A percentile compares a stretch with the other conserved stretches of the same genome.
phyloP scores from a whole-genome alignment of 2,113 vertebrate genomes.

The Calyptomena viridis region DNA sequence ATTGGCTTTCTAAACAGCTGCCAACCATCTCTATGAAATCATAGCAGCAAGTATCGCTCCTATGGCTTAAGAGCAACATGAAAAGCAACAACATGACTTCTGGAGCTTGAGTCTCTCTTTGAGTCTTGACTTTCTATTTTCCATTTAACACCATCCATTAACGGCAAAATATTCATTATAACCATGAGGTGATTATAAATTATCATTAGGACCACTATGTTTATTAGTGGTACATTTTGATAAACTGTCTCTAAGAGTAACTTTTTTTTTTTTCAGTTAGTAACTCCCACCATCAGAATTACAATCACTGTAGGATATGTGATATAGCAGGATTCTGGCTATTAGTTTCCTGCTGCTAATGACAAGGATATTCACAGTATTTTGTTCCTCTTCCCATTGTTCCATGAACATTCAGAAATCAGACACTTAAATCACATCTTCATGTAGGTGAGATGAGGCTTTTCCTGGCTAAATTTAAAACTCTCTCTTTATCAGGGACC shows the following conservation, averaged over 20 bases:
- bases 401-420: background rate
- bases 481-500: background rate
- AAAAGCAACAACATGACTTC: background rate
- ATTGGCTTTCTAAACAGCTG: background rate
- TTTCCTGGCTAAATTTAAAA: background rate
- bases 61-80: background rate
- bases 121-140: background rate
- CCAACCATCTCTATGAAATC: background rate
- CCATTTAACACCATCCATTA: background rate
- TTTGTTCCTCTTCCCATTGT: background rate
- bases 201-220: background rate
- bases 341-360: background rate
- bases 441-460: background rate
- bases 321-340: background rate
- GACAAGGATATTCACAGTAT: background rate
- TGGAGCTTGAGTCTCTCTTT: background rate
- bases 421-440: background rate
- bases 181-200: background rate
- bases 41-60: background rate
- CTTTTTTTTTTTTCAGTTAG: background rate
- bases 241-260: background rate
- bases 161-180: background rate
- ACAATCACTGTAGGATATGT: background rate
- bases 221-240: background rate
- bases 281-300: background rate